A percentile compares a stretch with the other conserved stretches of the same genome.
Evolutionary conservation across 1,140 invertebrate genomes (phyloP).

Genomic region (Thaumatotibia leucotreta): DNA sequence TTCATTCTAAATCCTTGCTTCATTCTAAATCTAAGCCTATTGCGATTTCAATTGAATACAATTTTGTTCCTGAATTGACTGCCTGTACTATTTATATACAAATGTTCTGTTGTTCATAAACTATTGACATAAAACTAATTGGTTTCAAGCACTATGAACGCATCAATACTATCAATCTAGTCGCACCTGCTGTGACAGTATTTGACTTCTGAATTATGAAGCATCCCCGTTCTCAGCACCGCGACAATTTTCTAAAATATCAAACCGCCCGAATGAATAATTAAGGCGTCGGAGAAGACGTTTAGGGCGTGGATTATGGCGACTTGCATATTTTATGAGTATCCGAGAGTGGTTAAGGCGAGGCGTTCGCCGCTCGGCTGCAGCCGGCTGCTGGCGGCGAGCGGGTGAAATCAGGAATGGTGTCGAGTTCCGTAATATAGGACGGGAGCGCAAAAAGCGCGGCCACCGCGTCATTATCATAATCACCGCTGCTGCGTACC

Average conservation of each 20-base stretch:
- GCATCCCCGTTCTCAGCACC: slow-evolving; percentile 52
- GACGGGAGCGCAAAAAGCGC: slow-evolving; percentile 65
- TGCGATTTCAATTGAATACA: neutral
- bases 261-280: slow-evolving; percentile 73
- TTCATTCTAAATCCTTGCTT: too few relatives aligned
- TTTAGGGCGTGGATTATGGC: slow-evolving; percentile 72
- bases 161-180: slow-evolving; percentile 19
- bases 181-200: slow-evolving; percentile 47
- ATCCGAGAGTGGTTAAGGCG: slow-evolving; percentile 55
- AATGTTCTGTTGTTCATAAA: neutral
- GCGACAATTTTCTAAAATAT: slow-evolving; percentile 73
- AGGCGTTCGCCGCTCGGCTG: slow-evolving; percentile 32
- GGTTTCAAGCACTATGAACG: neutral
- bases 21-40: too few relatives aligned
- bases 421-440: slow-evolving; percentile 62
- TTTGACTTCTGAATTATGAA: slow-evolving; percentile 57
- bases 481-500: slow-evolving; percentile 66
- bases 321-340: slow-evolving; percentile 72
- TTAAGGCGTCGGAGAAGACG: slow-evolving; percentile 66
- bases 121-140: neutral
- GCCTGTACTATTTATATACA: neutral
- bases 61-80: neutral
- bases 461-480: slow-evolving; percentile 72
- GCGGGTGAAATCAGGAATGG: slow-evolving; percentile 47
- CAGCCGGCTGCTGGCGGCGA: slow-evolving; percentile 29